Evolutionary conservation across 2,888 invertebrate genomes (phyloP).

Genomic region (Tachina lurida): DNA sequence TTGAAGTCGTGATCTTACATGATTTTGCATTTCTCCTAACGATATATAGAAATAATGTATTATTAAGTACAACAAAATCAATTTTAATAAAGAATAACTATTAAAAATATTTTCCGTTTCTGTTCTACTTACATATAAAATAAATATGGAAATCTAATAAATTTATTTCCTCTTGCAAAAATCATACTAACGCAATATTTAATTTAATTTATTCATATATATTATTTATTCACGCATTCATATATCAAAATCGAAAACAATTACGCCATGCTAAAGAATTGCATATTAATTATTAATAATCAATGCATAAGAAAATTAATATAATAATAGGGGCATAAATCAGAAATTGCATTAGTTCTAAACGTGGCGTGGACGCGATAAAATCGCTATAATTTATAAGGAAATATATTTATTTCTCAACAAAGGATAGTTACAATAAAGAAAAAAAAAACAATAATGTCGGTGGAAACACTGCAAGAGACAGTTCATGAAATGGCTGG

Average conservation of each 20-base stretch:
- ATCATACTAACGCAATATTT: not conserved
- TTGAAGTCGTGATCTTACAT: too few relatives aligned
- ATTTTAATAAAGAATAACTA: too few relatives aligned
- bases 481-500: constrained; percentile 76
- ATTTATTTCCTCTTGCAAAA: not conserved
- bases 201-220: constrained; percentile 34
- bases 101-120: too few relatives aligned
- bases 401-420: constrained; percentile 41
- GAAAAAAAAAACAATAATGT: constrained; percentile 70
- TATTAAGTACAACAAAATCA: too few relatives aligned
- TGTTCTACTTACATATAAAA: too few relatives aligned
- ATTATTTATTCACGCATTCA: too few relatives aligned
- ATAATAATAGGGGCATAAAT: constrained; percentile 35
- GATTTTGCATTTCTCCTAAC: too few relatives aligned
- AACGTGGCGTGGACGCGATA: constrained; percentile 21
- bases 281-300: not conserved
- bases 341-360: constrained; percentile 49
- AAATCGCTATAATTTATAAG: constrained; percentile 33
- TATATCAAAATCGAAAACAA: not conserved
- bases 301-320: constrained; percentile 47
- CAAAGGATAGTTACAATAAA: constrained; percentile 27
- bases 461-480: constrained; percentile 74
- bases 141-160: not conserved
- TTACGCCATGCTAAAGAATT: constrained; percentile 17
- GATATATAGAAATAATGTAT: too few relatives aligned